Evolutionary conservation across 2,888 invertebrate genomes (phyloP).

Genomic region (Sarcophaga caerulescens): DNA sequence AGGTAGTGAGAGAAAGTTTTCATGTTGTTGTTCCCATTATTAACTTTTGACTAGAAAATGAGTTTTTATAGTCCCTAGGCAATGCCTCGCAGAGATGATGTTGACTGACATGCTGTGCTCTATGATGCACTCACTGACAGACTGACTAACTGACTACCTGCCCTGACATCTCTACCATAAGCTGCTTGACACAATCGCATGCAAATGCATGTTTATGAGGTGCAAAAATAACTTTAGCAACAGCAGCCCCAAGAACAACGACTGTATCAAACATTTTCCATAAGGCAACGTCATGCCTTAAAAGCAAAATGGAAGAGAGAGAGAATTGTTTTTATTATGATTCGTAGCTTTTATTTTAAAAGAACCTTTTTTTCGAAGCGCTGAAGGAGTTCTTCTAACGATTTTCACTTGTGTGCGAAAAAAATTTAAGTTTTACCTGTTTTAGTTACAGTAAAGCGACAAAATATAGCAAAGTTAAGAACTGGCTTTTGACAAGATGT

Average conservation of each 20-base stretch:
- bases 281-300: background rate
- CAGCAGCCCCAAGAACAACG: background rate
- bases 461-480: no score
- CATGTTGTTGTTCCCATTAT: slow-evolving; percentile 16
- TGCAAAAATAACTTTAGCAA: slow-evolving; percentile 6
- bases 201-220: slow-evolving; percentile 8
- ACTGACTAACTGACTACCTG: background rate
- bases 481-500: no score
- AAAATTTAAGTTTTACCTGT: no score
- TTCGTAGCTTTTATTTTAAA: no score
- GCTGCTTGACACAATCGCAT: slow-evolving; percentile 3
- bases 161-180: background rate
- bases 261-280: no score
- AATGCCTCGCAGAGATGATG: slow-evolving; percentile 14
- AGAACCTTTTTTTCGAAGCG: no score
- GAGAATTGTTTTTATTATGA: no score
- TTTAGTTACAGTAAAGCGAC: no score
- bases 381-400: no score
- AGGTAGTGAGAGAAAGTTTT: background rate
- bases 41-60: slow-evolving; percentile 49
- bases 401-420: no score
- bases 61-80: slow-evolving; percentile 29
- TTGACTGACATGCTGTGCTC: background rate
- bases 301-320: background rate
- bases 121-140: background rate